Evolutionary conservation across 2,113 vertebrate species (phyloP).

Genomic region (Charadrius vociferus): DNA sequence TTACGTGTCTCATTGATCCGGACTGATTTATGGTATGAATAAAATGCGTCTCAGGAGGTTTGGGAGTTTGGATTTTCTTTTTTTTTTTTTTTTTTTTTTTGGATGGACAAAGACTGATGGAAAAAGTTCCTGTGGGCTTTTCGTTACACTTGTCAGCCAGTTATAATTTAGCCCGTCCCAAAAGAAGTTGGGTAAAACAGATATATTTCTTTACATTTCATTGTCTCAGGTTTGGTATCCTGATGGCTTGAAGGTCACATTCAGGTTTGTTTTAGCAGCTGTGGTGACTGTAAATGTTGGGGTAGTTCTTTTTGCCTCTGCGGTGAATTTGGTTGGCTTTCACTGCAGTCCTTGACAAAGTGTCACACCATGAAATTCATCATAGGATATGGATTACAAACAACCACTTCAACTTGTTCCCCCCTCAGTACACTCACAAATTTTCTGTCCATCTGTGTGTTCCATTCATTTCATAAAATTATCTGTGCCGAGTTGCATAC

Average conservation of each 20-base stretch:
- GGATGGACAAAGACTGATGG: not conserved
- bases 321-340: not conserved
- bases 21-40: not conserved
- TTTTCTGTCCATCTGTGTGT: not conserved
- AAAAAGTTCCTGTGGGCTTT: constrained; percentile 4
- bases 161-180: constrained; percentile 12
- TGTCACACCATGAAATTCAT: not conserved
- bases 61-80: not conserved
- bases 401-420: not conserved
- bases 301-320: not conserved
- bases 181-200: not conserved
- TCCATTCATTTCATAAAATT: not conserved
- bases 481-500: not conserved
- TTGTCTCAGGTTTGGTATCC: not conserved
- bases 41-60: not conserved
- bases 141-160: constrained; percentile 29
- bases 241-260: constrained; percentile 26
- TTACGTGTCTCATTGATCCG: not conserved
- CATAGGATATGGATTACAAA: not conserved
- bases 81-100: not conserved
- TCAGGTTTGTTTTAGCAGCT: constrained; percentile 50
- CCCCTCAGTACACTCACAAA: not conserved
- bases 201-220: constrained; percentile 24
- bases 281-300: not conserved
- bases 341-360: not conserved